phyloP scores from a whole-genome alignment of 2,113 vertebrate genomes.

The Protobothrops mucrosquamatus region DNA sequence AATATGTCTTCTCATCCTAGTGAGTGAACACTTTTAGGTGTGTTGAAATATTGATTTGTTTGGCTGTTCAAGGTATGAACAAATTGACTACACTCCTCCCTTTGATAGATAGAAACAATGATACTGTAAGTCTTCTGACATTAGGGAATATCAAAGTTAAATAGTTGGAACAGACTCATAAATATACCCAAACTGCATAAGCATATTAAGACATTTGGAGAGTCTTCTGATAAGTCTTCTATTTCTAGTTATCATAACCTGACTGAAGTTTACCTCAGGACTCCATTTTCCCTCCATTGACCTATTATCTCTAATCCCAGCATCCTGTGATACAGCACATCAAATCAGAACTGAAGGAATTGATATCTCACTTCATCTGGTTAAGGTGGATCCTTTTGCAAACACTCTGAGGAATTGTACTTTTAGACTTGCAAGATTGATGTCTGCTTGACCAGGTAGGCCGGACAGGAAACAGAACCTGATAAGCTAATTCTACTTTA shows the following conservation, averaged over 20 bases:
- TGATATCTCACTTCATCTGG: not conserved
- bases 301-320: not conserved
- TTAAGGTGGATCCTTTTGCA: not conserved
- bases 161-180: not conserved
- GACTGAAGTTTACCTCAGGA: not conserved
- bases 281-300: not conserved
- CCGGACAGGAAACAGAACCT: not conserved
- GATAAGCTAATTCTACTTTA: not conserved
- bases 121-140: not conserved
- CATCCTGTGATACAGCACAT: not conserved
- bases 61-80: slow-evolving; percentile 43
- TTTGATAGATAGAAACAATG: not conserved
- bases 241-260: not conserved
- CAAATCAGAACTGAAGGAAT: not conserved
- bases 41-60: slow-evolving; percentile 61
- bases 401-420: not conserved
- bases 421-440: not conserved
- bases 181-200: not conserved
- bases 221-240: not conserved
- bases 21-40: slow-evolving; percentile 50
- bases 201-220: not conserved
- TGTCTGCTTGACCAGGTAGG: not conserved
- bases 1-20: slow-evolving; percentile 37
- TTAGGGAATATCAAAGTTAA: not conserved
- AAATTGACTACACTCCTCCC: slow-evolving; percentile 17